phyloP scores from a whole-genome alignment of 2,113 vertebrate species.

The Ochotona princeps region DNA sequence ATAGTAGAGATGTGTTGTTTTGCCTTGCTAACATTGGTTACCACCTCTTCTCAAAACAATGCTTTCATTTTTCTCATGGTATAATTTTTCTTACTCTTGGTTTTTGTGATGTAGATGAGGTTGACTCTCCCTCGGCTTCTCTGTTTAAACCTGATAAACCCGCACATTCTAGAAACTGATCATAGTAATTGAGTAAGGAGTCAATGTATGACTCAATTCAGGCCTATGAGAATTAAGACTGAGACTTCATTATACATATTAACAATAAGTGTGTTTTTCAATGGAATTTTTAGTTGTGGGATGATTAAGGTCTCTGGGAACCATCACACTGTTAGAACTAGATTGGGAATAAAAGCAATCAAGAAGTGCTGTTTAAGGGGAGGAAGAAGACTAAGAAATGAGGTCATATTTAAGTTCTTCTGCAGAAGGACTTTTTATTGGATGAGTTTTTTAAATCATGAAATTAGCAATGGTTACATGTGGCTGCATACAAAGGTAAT shows the following conservation, averaged over 20 bases:
- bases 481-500: neutral
- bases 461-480: neutral
- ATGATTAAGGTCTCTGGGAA: neutral
- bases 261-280: neutral
- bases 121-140: neutral
- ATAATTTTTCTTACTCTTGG: neutral
- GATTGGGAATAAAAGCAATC: neutral
- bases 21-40: neutral
- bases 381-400: neutral
- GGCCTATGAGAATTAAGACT: neutral
- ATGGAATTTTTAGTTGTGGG: neutral
- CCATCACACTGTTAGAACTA: neutral
- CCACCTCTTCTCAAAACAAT: neutral
- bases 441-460: neutral
- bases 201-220: neutral
- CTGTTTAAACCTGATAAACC: neutral
- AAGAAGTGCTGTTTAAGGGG: neutral
- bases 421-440: neutral
- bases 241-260: neutral
- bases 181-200: neutral
- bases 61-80: neutral
- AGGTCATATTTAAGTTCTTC: neutral
- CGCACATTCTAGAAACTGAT: neutral
- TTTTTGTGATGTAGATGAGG: neutral
- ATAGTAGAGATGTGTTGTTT: neutral